Base-by-base conservation (phyloP, 35 echinoderm and acorn worm species). In the Stichopus chloronotus region DNA sequence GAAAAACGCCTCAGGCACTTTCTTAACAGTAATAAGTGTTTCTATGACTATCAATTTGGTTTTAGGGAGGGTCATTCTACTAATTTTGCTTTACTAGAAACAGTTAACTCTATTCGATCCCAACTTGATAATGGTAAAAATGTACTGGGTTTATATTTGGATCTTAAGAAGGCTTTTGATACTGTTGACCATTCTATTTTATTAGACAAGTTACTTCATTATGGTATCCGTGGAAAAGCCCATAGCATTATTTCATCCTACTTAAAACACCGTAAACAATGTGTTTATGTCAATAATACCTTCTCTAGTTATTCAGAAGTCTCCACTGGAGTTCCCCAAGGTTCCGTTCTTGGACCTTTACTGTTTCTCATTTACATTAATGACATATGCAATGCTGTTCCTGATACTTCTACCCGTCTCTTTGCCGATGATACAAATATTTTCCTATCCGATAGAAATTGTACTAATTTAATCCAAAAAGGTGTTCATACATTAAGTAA, bases 201-300 rank as follows among this genome's bases (percentile, higher is more conserved):
- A 14, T 23, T 11, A 79, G 22, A 7, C n/a, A 56, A 81, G 52
- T 81, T 24, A 24, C 79, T 43, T 43, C 30, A 81, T 43, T 56
- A 53, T 81, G 25, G 22, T 81, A 43, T 52, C 53, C 79, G 79
- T 7, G 43, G 79, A 81, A 76, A 6, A 76, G 72, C 72, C 72
- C 72, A 76, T 76, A 76, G 72, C 72, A 76, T 76, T 76, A 76
- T 76, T 12, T 17, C 72, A 76, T 76, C 72, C 16, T 76, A 77
- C 16, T 77, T 76, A 77, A 77, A 77, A 77, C 7, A 19, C 8
- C 25, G 25, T 21, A 21, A 76, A 76, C 5, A 81, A 54, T 81
- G 21, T 81, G 30, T 52, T 81, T 52, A 43, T 81, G 79, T 52
- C 14, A 81, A 43, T 81, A 81, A 81, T 81, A 55, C 43, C 21